phyloP scores from a whole-genome alignment of 2,797 vertebrate species.

The Neopelma chrysocephalum region DNA sequence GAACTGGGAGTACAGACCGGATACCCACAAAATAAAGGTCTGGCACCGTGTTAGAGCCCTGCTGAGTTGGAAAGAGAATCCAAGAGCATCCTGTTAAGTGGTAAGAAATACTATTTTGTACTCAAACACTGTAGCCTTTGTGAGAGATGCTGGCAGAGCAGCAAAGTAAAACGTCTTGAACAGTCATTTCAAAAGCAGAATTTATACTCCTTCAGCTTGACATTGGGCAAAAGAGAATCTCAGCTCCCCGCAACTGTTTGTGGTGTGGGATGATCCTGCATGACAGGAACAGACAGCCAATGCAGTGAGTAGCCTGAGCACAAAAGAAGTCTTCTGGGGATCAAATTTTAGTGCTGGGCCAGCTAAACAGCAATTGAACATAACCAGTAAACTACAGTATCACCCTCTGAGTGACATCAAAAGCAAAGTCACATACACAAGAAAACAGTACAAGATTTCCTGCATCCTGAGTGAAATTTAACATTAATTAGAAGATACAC shows the following conservation, averaged over 20 bases:
- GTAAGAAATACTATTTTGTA: conserved; percentile 58
- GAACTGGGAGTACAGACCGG: conserved; percentile 33
- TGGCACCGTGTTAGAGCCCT: not conserved
- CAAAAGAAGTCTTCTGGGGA: not conserved
- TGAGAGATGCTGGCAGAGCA: conserved; percentile 43
- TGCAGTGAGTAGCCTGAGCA: not conserved
- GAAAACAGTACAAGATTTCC: not conserved
- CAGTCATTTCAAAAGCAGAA: conserved; percentile 60
- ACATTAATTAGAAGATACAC: not conserved
- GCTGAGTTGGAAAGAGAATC: conserved; percentile 41
- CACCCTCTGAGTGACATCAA: not conserved
- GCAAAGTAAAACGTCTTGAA: conserved; percentile 31
- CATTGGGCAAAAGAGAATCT: conserved; percentile 11
- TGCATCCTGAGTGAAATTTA: not conserved
- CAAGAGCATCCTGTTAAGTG: conserved; percentile 62
- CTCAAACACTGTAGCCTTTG: conserved; percentile 55
- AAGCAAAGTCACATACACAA: not conserved
- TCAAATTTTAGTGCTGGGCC: not conserved
- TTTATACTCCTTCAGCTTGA: conserved; percentile 53
- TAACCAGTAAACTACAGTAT: not conserved
- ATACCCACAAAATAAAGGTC: conserved; percentile 30
- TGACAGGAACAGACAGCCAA: not conserved
- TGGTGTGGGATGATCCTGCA: conserved; percentile 2
- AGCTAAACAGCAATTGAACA: not conserved
- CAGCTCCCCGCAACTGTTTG: not conserved